phyloP scores from a whole-genome alignment of 1,140 invertebrate species.

The Trichonephila clavata region DNA sequence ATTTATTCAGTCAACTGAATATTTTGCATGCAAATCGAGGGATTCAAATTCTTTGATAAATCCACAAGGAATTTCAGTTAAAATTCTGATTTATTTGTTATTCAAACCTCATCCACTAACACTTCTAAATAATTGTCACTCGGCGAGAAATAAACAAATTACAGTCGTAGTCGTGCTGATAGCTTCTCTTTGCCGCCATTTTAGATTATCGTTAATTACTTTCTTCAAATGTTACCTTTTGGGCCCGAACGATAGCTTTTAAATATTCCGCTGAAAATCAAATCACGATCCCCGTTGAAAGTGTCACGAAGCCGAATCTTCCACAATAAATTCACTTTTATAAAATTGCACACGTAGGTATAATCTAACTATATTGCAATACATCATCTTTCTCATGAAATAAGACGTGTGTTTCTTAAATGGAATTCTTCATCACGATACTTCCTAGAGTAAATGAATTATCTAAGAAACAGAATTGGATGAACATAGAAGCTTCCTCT shows the following conservation, averaged over 20 bases:
- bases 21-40: not conserved
- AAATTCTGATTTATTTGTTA: not conserved
- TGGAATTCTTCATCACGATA: not conserved
- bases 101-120: not conserved
- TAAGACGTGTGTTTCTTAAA: not conserved
- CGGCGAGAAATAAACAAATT: not conserved
- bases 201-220: not conserved
- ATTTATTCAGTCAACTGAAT: no score
- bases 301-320: not conserved
- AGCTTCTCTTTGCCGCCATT: not conserved
- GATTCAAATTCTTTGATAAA: not conserved
- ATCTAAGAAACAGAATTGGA: not conserved
- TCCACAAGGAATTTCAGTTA: not conserved
- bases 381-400: not conserved
- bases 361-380: slow-evolving; percentile 10
- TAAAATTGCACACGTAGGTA: not conserved
- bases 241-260: not conserved
- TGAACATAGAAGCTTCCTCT: not conserved
- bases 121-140: not conserved
- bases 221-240: not conserved
- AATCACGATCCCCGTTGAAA: not conserved
- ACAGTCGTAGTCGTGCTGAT: not conserved
- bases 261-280: not conserved
- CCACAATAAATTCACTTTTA: slow-evolving; percentile 19
- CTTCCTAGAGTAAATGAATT: not conserved